Evolutionary conservation across 2,888 invertebrate genomes (phyloP).

Genomic region (Epirrhoe tristata): DNA sequence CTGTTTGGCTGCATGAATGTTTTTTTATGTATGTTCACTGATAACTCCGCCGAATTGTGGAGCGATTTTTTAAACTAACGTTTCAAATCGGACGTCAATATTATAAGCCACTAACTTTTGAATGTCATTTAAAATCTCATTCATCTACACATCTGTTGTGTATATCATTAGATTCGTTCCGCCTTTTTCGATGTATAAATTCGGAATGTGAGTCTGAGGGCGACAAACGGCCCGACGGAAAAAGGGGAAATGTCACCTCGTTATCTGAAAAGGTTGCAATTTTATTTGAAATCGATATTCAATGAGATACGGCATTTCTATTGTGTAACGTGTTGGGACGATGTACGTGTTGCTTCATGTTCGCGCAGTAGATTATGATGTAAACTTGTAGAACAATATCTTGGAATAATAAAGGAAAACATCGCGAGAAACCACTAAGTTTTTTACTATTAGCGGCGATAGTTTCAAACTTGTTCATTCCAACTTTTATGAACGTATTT

Average conservation of each 20-base stretch:
- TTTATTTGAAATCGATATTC: slow-evolving; percentile 86
- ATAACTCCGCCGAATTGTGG: too few relatives aligned
- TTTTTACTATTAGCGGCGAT: too few relatives aligned
- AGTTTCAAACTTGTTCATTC: too few relatives aligned
- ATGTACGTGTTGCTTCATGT: slow-evolving; percentile 49
- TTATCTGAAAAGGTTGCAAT: slow-evolving; percentile 85
- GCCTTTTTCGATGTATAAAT: slow-evolving; percentile 84
- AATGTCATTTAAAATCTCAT: slow-evolving; percentile 10
- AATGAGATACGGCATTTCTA: slow-evolving; percentile 66
- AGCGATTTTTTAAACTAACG: too few relatives aligned
- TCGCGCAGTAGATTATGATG: slow-evolving; percentile 18
- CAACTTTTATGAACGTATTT: too few relatives aligned
- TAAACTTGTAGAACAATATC: background rate
- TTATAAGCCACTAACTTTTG: too few relatives aligned
- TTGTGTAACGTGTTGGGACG: slow-evolving; percentile 53
- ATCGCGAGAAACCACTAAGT: too few relatives aligned
- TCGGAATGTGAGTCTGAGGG: slow-evolving; percentile 71
- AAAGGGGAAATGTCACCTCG: slow-evolving; percentile 84
- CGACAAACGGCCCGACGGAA: slow-evolving; percentile 72
- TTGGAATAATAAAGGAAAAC: too few relatives aligned
- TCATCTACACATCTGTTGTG: slow-evolving; percentile 28
- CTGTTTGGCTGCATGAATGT: too few relatives aligned
- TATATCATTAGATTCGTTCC: slow-evolving; percentile 80
- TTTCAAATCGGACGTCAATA: too few relatives aligned
- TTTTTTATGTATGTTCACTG: too few relatives aligned